Base-by-base conservation (phyloP, 2,113 vertebrate species). In the Crotalus helleri region DNA sequence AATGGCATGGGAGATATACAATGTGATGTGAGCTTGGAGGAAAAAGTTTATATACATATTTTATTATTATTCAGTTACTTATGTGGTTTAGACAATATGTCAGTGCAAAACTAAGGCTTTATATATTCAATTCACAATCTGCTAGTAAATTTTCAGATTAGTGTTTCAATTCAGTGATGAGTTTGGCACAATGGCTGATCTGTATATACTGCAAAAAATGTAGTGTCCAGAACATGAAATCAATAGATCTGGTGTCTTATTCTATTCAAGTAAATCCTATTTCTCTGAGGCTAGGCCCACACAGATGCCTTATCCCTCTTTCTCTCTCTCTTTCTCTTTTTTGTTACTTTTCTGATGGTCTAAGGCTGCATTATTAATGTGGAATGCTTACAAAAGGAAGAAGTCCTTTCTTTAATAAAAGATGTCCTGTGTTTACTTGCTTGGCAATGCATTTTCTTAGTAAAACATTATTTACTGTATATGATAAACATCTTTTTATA, bases 131-230 rank as follows among this genome's bases (percentile, higher is more conserved):
- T 92, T 51, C 13, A 90, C 17, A 94, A n/a, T 53, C 74, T 94
- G 89, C 53, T 94, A 93, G 58, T 95, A 95, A 95, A 94, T 96
- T 95, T 64, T 93, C 85, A 59, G 87, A 93, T 95, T 94, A 95
- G 8, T 86, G 88, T 95, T 81, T 93, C 88, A 29, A 49, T 95
- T 96, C 93, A 95, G 95, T 86, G 29, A 92, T 95, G 21, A 94
- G 3, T 46, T 94, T 90, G 94, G 64, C 61, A 81, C 10, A 61
- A 89, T 91, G 19, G 4, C 94, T 95, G 92, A 96, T 29, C 21
- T 91, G 90, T 58, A 94, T 46, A 19, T 61, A 29, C 51, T 55
- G 87, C 93, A 44, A 88, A 26, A 89, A 94, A 54, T 26, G 26
- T 69, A 85, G 93, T 92, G 51, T 91, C 39, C 49, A 92, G 39